These are phyloP conservation scores for Amblyraja radiata DNA, from an alignment of 2,797 vertebrate genomes.

Conservation along the genomic window DNA sequence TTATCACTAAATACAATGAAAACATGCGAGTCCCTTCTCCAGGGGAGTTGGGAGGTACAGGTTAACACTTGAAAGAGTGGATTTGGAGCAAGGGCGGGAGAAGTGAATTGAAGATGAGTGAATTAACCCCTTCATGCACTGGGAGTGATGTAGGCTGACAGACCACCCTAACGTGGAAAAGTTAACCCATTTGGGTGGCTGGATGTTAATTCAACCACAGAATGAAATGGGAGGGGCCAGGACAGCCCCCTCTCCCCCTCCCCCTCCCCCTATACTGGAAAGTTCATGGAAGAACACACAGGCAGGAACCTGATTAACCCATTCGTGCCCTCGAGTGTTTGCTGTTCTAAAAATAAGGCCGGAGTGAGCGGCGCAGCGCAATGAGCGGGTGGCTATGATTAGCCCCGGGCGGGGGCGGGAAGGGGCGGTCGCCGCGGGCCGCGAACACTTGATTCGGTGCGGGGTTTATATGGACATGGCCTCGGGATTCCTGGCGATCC, in stretches of 20 bases:
- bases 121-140: background rate
- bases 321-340: background rate
- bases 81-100: too few relatives aligned
- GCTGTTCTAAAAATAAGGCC: background rate
- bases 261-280: too few relatives aligned
- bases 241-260: background rate
- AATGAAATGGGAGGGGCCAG: background rate
- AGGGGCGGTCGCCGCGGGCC: background rate
- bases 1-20: too few relatives aligned
- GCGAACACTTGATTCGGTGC: background rate
- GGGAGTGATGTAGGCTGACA: background rate
- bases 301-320: background rate
- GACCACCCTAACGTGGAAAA: background rate
- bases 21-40: too few relatives aligned
- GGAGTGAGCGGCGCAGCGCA: background rate
- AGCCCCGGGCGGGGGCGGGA: background rate
- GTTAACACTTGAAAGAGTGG: too few relatives aligned
- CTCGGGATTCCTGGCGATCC: constrained; percentile 70
- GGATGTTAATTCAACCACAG: background rate
- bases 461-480: constrained; percentile 61
- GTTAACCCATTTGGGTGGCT: background rate
- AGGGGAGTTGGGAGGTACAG: too few relatives aligned
- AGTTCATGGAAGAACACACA: background rate
- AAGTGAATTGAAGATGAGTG: too few relatives aligned
- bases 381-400: constrained; percentile 14